Conservation (phyloP, 2,797 vertebrate species). For the Darevskia mixta region DNA sequence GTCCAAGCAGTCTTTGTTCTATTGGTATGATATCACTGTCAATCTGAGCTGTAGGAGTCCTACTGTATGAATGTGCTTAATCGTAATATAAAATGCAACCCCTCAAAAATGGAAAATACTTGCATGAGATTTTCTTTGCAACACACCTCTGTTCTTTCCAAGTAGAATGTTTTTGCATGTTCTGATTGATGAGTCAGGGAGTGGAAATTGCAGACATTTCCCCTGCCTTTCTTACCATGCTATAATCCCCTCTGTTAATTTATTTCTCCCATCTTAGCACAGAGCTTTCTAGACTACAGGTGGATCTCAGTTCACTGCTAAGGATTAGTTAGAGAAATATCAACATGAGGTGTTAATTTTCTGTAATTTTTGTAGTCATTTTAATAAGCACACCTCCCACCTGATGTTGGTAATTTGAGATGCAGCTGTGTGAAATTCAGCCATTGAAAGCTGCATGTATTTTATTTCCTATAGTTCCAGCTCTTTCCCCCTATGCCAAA, state of each 20-base stretch:
- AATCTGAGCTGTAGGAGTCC: conserved; percentile 26
- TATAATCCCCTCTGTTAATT: not conserved
- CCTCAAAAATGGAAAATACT: not conserved
- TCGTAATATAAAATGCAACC: not conserved
- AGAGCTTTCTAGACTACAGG: not conserved
- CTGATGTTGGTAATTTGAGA: not conserved
- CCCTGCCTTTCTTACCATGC: not conserved
- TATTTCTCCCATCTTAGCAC: not conserved
- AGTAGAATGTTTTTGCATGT: not conserved
- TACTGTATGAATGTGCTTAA: not conserved
- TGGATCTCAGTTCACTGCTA: not conserved
- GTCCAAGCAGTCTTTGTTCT: conserved; percentile 7
- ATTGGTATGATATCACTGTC: not conserved
- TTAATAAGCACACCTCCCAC: not conserved
- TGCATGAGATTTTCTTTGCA: not conserved
- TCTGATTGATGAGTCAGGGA: not conserved
- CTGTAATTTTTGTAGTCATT: not conserved
- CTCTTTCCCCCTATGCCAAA: not conserved
- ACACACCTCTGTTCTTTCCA: conserved; percentile 14
- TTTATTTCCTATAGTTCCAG: not conserved
- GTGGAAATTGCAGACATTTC: not conserved
- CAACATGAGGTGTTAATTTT: not conserved
- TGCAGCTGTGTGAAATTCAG: not conserved
- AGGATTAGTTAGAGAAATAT: not conserved
- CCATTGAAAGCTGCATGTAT: not conserved